Evolutionary conservation across 2,113 vertebrate genomes (phyloP).

Genomic region (Phocoena phocoena): DNA sequence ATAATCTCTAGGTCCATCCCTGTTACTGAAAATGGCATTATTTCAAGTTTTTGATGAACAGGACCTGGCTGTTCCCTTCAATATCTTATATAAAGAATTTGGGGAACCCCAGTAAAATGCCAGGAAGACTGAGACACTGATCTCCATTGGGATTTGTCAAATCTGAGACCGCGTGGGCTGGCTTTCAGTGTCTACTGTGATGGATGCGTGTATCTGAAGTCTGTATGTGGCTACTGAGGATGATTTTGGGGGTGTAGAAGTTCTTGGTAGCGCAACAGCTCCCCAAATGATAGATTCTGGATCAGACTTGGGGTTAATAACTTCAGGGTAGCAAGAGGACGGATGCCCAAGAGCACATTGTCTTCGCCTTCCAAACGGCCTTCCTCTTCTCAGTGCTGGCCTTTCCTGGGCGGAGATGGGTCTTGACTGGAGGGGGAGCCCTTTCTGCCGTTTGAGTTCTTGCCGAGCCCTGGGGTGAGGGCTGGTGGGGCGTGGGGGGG

Average conservation of each 20-base stretch:
- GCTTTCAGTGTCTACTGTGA: neutral
- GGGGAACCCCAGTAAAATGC: neutral
- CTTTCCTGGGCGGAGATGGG: neutral
- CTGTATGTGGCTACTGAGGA: neutral
- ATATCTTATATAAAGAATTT: neutral
- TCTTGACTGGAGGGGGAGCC: conserved; percentile 50
- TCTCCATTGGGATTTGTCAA: neutral
- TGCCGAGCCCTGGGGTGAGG: conserved; percentile 22
- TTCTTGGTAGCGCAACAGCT: neutral
- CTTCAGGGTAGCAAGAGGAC: neutral
- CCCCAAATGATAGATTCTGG: neutral
- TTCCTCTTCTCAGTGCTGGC: neutral
- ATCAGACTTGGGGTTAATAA: conserved; percentile 24
- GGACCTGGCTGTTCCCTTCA: neutral
- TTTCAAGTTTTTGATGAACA: neutral
- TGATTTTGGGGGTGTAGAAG: neutral
- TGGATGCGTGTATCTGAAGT: neutral
- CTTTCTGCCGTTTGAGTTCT: conserved; percentile 35
- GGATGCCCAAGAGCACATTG: neutral
- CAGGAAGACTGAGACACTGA: neutral
- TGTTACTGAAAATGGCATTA: neutral
- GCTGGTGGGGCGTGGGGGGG: neutral
- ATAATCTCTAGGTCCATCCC: neutral
- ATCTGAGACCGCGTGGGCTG: neutral
- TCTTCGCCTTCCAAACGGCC: conserved; percentile 27